Base-by-base conservation (phyloP, 2,888 invertebrate genomes). In the Andrena camellia region DNA sequence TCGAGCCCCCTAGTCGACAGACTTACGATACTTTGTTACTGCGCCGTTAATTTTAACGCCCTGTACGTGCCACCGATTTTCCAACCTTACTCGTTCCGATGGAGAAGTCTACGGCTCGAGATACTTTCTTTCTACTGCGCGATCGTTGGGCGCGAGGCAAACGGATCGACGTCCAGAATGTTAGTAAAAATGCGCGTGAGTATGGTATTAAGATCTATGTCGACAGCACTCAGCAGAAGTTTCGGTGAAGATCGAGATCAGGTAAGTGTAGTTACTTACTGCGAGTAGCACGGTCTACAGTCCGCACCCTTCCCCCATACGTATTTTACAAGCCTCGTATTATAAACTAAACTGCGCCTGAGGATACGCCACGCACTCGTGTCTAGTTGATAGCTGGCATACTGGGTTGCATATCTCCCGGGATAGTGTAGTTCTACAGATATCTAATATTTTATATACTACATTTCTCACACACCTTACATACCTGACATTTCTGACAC, bases 1-100 rank as follows among this genome's bases (percentile, higher is more conserved):
- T 86, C 71, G 64, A 76, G 74, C 84, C 84, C 87, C 73, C 84
- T 81, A 57, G 85, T 54, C 82, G 84, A 80, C 62, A 87, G 86
- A 90, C 90, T 90, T 91, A 90, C 92, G 89, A 91, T 93, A 92
- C 93, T 93, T 93, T 92, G 92, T 93, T 92, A 93, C 92, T 87
- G 86, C 90, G 91, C 90, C 92, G 93, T 94, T 94, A 94, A 94
- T 94, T 94, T 94, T 94, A 94, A 94, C 92, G 93, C 85, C 78
- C 81, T 78, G 89, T 93, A 94, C 93, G 94, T 93, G 93, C 89
- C 90, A 88, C 89, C 90, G 92, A 91, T 93, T 93, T 92, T 90
- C 91, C 90, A 86, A 90, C 91, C 91, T 92, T 90, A 20, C 69
- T 42, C 6, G 2, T 10, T 23, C 50, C n/a, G 33, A 42, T 23